Conservation (phyloP, 2,888 invertebrate species). For the Rosalia funebris region DNA sequence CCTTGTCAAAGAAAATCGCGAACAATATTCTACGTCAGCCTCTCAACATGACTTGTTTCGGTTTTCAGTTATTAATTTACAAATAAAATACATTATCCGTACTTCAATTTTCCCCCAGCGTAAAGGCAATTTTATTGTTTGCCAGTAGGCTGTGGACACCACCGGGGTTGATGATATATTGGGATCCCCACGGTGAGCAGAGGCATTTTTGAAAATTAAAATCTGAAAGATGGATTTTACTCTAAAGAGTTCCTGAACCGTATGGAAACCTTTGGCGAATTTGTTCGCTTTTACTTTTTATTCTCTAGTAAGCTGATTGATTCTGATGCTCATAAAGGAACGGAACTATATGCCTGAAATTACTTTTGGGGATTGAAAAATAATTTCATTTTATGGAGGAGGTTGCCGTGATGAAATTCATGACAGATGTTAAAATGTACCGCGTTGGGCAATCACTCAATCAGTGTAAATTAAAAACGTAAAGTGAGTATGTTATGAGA, state of each 20-base stretch:
- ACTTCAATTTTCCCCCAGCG: slow-evolving; percentile 38
- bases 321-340: slow-evolving; percentile 37
- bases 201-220: slow-evolving; percentile 54
- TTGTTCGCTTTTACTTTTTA: slow-evolving; percentile 43
- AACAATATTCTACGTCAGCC: slow-evolving; percentile 34
- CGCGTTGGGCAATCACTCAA: slow-evolving; percentile 2
- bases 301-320: slow-evolving; percentile 48
- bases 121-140: slow-evolving; percentile 27
- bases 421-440: not conserved
- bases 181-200: slow-evolving; percentile 38
- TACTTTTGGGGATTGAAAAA: slow-evolving; percentile 41
- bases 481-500: not conserved
- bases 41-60: slow-evolving; percentile 33
- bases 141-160: slow-evolving; percentile 32
- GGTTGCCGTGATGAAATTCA: slow-evolving; percentile 28
- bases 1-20: slow-evolving; percentile 29
- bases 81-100: slow-evolving; percentile 40
- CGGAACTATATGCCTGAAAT: slow-evolving; percentile 42
- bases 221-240: slow-evolving; percentile 51
- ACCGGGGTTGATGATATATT: slow-evolving; percentile 38
- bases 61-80: slow-evolving; percentile 36
- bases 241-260: slow-evolving; percentile 52
- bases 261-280: slow-evolving; percentile 45
- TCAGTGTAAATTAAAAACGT: not conserved
- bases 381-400: slow-evolving; percentile 39